Base-by-base conservation (phyloP, 1,140 invertebrate species). In the Megalonaias nervosa region DNA sequence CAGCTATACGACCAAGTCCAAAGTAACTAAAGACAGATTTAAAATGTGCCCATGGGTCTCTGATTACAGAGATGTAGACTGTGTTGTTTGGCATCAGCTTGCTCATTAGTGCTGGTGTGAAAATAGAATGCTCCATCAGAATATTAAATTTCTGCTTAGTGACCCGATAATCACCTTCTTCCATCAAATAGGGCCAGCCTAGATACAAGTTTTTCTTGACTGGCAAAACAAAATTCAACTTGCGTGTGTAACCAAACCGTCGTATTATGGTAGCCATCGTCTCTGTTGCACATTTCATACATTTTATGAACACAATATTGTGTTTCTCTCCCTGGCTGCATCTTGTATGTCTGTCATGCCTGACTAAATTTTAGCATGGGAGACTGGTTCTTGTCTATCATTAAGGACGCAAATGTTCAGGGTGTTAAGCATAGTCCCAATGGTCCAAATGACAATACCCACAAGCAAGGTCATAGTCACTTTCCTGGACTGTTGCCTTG, bases 161-260 rank as follows among this genome's bases (percentile, higher is more conserved):
- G 11, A 78, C 82, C 21, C 81, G 65, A 26, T 80, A 75, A 65
- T 87, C 80, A 16, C 15, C 55, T 1, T 72, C 23, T 38, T 84
- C 81, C 60, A 87, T 76, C 15, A 72, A 80, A 65, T 77, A 87
- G 0, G 87, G 87, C 87, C 87, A 89, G 17, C 86, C 86, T 1
- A 88, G 77, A 73, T 86, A 85, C 9, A 85, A 67, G 17, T 74
- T 72, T 2, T 74, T 31, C 12, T 75, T 75, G 2, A 84, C 59
- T 3, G 86, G 86, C 5, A 82, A 66, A 12, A 82, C 83, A 77
- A 84, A 82, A 19, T 80, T 80, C 14, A 86, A 66, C 57, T 86
- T 81, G 9, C 83, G 69, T 12, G 57, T 58, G 55, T 82, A 86
- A 21, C 81, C 82, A 76, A 81, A 87, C 17, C 82, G 65, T 56